These are phyloP conservation scores for Linnaemya tessellans DNA, from an alignment of 2,888 invertebrate species.

Conservation along the genomic window DNA sequence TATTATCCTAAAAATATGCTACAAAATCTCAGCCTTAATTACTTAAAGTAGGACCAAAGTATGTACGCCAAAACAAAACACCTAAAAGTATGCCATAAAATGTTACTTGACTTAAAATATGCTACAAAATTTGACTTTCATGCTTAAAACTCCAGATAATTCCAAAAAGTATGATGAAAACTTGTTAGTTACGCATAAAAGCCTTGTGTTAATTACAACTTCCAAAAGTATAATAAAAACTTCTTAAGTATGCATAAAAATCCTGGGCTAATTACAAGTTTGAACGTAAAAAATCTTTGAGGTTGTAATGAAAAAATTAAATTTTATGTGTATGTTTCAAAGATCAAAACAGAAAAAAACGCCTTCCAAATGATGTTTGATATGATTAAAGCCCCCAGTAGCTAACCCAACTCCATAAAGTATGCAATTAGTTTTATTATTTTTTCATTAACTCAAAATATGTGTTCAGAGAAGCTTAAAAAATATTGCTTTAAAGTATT, in stretches of 20 bases:
- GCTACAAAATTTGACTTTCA: background rate
- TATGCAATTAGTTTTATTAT: too few relatives aligned
- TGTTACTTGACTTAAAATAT: background rate
- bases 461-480: too few relatives aligned
- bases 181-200: background rate
- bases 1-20: background rate
- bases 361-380: background rate
- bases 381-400: background rate
- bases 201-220: background rate
- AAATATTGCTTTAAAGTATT: too few relatives aligned
- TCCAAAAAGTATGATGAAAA: background rate
- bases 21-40: background rate
- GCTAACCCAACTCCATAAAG: background rate
- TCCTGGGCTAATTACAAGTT: background rate
- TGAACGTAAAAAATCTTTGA: background rate
- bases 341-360: background rate
- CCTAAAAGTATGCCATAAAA: slow-evolving; percentile 11
- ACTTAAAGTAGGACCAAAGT: background rate
- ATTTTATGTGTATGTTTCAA: background rate
- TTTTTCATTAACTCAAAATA: too few relatives aligned
- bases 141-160: background rate
- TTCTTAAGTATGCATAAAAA: background rate
- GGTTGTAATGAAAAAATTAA: background rate
- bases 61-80: background rate
- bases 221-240: background rate